A percentile compares a stretch with the other conserved stretches of the same genome.
Evolutionary conservation across 37 sponge, comb jelly and placozoan species (phyloP).

Genomic region (Chondrosia reniformis): DNA sequence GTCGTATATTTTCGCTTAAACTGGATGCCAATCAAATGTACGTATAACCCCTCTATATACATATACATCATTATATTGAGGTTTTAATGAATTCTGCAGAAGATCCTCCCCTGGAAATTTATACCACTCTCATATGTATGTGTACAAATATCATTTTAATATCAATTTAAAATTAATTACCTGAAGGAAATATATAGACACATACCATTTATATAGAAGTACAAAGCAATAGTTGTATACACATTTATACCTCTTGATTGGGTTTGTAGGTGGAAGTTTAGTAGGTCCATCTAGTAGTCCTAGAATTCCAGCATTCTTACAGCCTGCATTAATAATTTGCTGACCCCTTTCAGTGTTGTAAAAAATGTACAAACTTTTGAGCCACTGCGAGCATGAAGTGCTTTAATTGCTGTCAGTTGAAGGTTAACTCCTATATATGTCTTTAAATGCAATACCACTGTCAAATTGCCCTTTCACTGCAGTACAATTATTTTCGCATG

Average conservation of each 20-base stretch:
- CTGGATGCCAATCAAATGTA: background rate
- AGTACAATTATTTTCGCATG: background rate
- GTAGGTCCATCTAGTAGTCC: constrained; percentile 31
- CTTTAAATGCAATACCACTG: background rate
- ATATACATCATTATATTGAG: background rate
- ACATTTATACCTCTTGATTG: no score
- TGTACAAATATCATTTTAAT: no score
- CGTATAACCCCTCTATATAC: background rate
- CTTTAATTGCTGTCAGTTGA: background rate
- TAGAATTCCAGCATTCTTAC: constrained; percentile 22
- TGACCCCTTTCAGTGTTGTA: constrained; percentile 4
- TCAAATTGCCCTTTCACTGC: background rate
- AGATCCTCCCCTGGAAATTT: no score
- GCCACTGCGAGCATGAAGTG: background rate
- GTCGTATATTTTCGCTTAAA: no score
- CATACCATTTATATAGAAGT: no score
- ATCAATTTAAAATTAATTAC: no score
- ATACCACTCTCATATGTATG: no score
- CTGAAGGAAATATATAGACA: no score
- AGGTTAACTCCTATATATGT: background rate
- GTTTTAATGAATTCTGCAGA: no score
- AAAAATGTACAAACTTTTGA: background rate
- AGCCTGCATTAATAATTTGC: constrained; percentile 27
- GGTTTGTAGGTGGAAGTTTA: constrained; percentile 22
- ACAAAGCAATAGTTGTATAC: no score